Base-by-base conservation (phyloP, 2,888 invertebrate genomes). In the Macrophya alboannulata region DNA sequence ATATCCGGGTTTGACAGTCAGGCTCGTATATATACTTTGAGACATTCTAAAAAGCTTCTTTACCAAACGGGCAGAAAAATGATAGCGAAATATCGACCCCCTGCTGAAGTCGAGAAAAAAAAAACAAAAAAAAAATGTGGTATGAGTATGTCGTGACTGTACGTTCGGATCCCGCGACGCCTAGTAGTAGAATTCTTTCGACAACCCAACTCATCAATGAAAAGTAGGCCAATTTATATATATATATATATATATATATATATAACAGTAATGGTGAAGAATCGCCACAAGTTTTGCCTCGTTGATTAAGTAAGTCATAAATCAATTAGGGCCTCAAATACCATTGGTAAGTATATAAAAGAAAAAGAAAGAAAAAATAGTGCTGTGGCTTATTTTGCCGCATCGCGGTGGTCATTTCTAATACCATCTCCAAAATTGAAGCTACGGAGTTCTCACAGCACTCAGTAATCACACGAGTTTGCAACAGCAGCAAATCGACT, bases 381-480 rank as follows among this genome's bases (percentile, higher is more conserved):
- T 21, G 10, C 25, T 37, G 10, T 37, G 15, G 31, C 40, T 6
- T n/a, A n/a, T n/a, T 37, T 37, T 12, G 40, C 37, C 71, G 5
- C 4, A 4, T 10, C 31, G 43, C 15, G 77, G 15, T 51, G 51
- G 55, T 55, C 37, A 17, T 62, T 79, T 79, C 51, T 31, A 31
- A 31, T 76, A 31, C 51, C 71, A 55, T 59, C 62, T 10, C 6
- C 25, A 65, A 85, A 85, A 76, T 68, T 51, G 45, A n/a, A 85
- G 8, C 45, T 21, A 15, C 25, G 5, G n/a, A 62, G 48, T 85
- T 85, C 85, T 79, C 85, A 85, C 85, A 85, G 25, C 51, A 85
- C 76, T 85, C 62, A 81, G 81, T n/a, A 85, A 85, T 79, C 85
- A 68, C 85, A 79, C 65, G 45, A 79, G 85, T 85, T 85, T 55